phyloP scores from a whole-genome alignment of 1,140 invertebrate genomes.

The Macrotrachela quadricornifera region DNA sequence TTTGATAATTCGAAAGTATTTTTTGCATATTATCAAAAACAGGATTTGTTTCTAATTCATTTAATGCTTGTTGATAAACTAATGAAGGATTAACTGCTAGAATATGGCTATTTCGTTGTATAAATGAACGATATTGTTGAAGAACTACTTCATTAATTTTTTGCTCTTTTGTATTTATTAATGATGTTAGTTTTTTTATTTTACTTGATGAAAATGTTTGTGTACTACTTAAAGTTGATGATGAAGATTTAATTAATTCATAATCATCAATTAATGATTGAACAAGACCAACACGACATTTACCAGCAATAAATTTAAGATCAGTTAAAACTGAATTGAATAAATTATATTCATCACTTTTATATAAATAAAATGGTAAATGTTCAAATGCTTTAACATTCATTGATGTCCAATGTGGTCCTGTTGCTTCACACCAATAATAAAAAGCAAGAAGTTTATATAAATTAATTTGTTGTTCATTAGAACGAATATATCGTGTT shows the following conservation, averaged over 20 bases:
- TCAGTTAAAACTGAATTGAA: conserved; percentile 16
- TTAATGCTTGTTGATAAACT: conserved; percentile 23
- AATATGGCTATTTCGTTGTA: conserved; percentile 4
- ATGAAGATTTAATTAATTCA: conserved; percentile 3
- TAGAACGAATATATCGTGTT: no score
- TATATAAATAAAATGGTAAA: conserved; percentile 4
- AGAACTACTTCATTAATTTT: neutral
- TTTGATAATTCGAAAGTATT: neutral
- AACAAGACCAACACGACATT: conserved; percentile 18
- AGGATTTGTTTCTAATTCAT: conserved; percentile 13
- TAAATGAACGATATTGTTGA: conserved; percentile 2
- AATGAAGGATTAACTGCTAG: conserved; percentile 17
- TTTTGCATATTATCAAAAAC: conserved; percentile 11
- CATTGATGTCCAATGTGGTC: neutral
- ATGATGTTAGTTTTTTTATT: conserved; percentile 11
- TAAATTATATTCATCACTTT: conserved; percentile 13
- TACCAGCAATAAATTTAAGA: conserved; percentile 18
- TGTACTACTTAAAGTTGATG: conserved; percentile 1
- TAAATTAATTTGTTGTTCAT: no score
- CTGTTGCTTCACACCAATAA: neutral
- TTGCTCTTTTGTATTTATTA: neutral
- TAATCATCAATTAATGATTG: conserved; percentile 19
- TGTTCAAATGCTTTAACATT: neutral
- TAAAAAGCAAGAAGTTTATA: conserved; percentile 2
- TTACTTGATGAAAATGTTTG: conserved; percentile 12